A percentile compares a stretch with the other conserved stretches of the same genome.
These are phyloP conservation scores for Strigops habroptila DNA, from an alignment of 2,113 vertebrate genomes.

Conservation along the genomic window DNA sequence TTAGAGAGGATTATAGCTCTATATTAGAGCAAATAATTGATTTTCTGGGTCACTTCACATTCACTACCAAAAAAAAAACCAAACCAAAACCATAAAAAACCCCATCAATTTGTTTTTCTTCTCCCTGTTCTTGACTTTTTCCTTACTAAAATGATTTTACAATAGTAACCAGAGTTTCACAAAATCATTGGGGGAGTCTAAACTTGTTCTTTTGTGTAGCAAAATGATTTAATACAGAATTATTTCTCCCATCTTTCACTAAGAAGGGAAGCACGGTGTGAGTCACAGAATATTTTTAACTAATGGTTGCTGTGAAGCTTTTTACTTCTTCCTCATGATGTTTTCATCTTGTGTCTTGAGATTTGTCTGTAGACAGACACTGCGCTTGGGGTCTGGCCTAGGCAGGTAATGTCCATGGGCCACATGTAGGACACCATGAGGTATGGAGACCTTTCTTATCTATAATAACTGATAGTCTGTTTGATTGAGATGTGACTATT, in stretches of 20 bases:
- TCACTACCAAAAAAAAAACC: background rate
- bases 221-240: background rate
- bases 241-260: background rate
- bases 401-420: background rate
- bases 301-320: background rate
- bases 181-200: background rate
- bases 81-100: background rate
- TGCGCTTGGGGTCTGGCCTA: background rate
- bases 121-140: background rate
- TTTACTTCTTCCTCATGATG: background rate
- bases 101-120: background rate
- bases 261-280: background rate
- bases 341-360: background rate
- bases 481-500: background rate
- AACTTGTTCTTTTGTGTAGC: background rate
- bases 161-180: background rate
- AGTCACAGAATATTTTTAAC: background rate
- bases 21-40: constrained; percentile 34
- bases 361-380: background rate
- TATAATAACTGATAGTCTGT: background rate
- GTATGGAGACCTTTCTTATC: background rate
- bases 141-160: background rate
- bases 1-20: constrained; percentile 25
- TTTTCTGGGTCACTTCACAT: constrained; percentile 20
- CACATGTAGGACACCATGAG: background rate